These are phyloP conservation scores for Linepithema humile DNA, from an alignment of 1,140 invertebrate species.

Conservation along the genomic window DNA sequence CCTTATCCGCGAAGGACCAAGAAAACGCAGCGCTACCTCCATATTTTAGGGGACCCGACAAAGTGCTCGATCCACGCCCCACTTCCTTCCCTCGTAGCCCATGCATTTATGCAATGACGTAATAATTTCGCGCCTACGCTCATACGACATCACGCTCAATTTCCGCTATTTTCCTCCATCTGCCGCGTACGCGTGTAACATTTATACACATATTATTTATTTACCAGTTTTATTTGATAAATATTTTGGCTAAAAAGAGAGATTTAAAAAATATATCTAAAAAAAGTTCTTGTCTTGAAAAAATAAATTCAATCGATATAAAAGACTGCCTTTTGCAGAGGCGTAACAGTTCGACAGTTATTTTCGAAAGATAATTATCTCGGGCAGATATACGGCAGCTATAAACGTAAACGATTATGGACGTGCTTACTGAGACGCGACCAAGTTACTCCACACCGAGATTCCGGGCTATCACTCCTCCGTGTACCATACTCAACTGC, in stretches of 20 bases:
- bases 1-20: slow-evolving; percentile 72
- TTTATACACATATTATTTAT: slow-evolving; percentile 10
- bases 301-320: not conserved
- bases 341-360: not conserved
- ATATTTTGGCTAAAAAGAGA: not conserved
- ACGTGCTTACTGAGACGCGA: slow-evolving; percentile 59
- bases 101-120: slow-evolving; percentile 79
- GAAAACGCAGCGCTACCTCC: slow-evolving; percentile 70
- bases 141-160: slow-evolving; percentile 73
- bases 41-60: slow-evolving; percentile 76
- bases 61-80: slow-evolving; percentile 72
- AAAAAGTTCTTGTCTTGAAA: not conserved
- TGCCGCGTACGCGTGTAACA: not conserved
- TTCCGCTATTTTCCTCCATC: slow-evolving; percentile 61
- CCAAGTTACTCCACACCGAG: slow-evolving; percentile 73
- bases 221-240: not conserved
- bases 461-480: slow-evolving; percentile 77
- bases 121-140: slow-evolving; percentile 76
- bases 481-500: slow-evolving; percentile 73
- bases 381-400: slow-evolving; percentile 35
- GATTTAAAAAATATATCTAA: not conserved
- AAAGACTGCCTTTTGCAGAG: not conserved
- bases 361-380: slow-evolving; percentile 42
- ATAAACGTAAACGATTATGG: slow-evolving; percentile 37
- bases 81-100: slow-evolving; percentile 55